Percentiles rank a stretch among this genome's conserved stretches.
phyloP scores from a whole-genome alignment of 2,888 invertebrate species.

The Zaprionus lineosus region DNA sequence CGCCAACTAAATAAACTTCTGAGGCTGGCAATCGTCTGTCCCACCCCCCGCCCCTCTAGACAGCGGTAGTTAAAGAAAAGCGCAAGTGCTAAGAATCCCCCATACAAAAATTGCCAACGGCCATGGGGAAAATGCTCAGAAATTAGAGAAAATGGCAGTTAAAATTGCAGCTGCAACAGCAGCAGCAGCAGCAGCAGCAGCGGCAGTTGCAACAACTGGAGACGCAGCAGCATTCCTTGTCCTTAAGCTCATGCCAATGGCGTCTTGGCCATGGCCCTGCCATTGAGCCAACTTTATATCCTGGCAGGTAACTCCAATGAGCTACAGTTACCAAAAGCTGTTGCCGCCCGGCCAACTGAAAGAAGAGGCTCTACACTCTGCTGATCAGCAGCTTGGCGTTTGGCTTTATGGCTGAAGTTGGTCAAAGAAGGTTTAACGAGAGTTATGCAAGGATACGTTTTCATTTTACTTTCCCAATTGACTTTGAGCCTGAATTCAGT shows the following conservation, averaged over 20 bases:
- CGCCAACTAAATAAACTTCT: conserved; percentile 71
- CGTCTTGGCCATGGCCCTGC: conserved; percentile 40
- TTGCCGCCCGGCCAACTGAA: too few relatives aligned
- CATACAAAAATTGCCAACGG: conserved; percentile 48
- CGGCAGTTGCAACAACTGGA: background rate
- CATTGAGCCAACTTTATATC: conserved; percentile 27
- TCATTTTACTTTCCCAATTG: too few relatives aligned
- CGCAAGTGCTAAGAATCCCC: conserved; percentile 60
- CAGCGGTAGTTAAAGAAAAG: conserved; percentile 51
- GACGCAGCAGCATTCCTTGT: background rate
- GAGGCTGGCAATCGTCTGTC: conserved; percentile 46
- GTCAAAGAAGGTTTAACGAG: too few relatives aligned
- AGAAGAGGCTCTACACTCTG: too few relatives aligned
- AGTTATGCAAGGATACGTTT: too few relatives aligned
- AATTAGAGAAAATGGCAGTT: conserved; percentile 68
- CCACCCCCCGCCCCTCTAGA: conserved; percentile 23
- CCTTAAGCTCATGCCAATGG: conserved; percentile 25
- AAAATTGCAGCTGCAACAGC: conserved; percentile 48
- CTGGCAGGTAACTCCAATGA: conserved; percentile 19
- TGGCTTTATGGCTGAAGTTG: too few relatives aligned
- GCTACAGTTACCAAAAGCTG: conserved; percentile 15
- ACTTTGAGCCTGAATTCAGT: too few relatives aligned
- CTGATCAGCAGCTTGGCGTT: too few relatives aligned
- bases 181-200: conserved; percentile 20
- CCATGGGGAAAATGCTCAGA: conserved; percentile 38